Evolutionary conservation across 2,113 vertebrate genomes (phyloP).

Genomic region (Nothocercus julius): DNA sequence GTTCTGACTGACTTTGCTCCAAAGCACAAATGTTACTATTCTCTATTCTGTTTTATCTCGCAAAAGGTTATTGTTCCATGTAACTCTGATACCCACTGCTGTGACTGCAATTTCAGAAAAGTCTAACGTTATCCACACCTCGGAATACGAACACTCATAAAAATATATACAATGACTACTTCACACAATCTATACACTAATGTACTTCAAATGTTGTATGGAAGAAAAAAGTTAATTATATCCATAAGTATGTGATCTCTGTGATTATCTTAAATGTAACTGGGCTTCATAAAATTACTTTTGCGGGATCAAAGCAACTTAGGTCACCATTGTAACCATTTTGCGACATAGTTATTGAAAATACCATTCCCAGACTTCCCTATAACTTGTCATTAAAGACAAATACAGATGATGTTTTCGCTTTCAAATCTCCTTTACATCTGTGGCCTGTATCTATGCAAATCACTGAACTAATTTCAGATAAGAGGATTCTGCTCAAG

Average conservation of each 20-base stretch:
- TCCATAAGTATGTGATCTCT: background rate
- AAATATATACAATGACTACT: background rate
- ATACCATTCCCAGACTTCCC: background rate
- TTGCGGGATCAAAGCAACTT: background rate
- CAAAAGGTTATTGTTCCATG: background rate
- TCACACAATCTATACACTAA: background rate
- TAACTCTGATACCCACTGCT: background rate
- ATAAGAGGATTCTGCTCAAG: slow-evolving; percentile 33
- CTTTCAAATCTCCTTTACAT: slow-evolving; percentile 57
- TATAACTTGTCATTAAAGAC: slow-evolving; percentile 47
- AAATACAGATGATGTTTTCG: slow-evolving; percentile 60
- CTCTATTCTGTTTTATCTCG: background rate
- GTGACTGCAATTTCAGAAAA: background rate
- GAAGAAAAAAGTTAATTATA: background rate
- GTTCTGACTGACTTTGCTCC: background rate
- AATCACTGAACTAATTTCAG: slow-evolving; percentile 65
- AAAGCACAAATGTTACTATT: background rate
- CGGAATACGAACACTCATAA: background rate
- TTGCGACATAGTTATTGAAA: background rate
- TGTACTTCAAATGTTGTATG: background rate
- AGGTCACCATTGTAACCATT: background rate
- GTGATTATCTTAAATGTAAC: background rate
- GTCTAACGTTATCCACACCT: background rate
- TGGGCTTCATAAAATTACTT: background rate
- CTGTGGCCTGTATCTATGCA: slow-evolving; percentile 46